A percentile compares a stretch with the other conserved stretches of the same genome.
Conservation (phyloP, 2,113 vertebrate genomes). For the Carollia perspicillata region DNA sequence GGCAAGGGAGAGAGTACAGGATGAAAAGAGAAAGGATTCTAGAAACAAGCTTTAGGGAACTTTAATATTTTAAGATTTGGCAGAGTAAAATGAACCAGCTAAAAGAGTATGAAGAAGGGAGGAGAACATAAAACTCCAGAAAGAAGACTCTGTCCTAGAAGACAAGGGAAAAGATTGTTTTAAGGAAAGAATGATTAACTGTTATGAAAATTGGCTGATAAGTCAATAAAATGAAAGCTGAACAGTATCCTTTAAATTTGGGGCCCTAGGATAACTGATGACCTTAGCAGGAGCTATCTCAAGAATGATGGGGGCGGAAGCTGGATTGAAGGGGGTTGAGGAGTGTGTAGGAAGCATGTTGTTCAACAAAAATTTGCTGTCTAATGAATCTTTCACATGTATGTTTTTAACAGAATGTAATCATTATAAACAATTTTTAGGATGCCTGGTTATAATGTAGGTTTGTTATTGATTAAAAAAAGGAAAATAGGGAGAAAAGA, state of each 20-base stretch:
- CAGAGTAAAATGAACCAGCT: background rate
- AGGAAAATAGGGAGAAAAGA: too few species aligned
- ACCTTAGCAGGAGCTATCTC: conserved; percentile 15
- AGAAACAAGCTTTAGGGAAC: background rate
- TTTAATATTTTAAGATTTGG: background rate
- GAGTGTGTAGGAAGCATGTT: background rate
- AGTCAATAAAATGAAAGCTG: background rate
- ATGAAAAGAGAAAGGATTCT: background rate
- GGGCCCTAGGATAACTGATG: background rate
- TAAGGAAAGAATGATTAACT: background rate
- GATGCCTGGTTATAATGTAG: conserved; percentile 36
- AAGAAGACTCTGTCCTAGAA: background rate
- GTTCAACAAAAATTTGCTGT: background rate
- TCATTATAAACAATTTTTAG: background rate
- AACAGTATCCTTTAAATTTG: background rate
- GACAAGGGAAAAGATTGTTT: conserved; percentile 42
- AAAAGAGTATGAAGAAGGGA: background rate
- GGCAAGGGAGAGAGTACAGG: background rate
- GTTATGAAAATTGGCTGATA: conserved; percentile 17
- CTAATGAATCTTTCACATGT: background rate
- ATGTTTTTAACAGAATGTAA: background rate
- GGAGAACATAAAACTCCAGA: background rate
- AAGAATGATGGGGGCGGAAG: conserved; percentile 37
- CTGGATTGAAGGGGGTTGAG: background rate
- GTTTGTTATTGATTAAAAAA: background rate